Conservation (phyloP, 2,113 vertebrate genomes). For the Phylloscopus trochilus region DNA sequence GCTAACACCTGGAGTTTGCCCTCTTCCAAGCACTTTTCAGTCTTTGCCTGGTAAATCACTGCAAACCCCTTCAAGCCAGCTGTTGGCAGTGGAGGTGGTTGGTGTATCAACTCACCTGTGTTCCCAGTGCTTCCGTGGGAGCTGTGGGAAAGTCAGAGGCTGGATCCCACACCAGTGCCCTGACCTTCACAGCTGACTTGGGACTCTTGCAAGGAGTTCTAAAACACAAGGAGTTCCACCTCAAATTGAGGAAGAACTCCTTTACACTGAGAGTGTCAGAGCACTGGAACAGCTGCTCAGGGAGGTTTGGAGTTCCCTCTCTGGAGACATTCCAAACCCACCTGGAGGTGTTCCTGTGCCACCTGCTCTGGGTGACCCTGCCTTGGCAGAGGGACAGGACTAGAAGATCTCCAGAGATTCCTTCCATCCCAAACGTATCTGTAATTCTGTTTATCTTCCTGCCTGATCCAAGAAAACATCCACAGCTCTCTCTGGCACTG, state of each 20-base stretch:
- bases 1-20: neutral
- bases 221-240: neutral
- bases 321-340: neutral
- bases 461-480: neutral
- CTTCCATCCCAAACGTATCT: neutral
- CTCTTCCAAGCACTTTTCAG: neutral
- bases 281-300: neutral
- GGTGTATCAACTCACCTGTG: neutral
- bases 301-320: neutral
- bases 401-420: neutral
- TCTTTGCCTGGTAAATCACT: neutral
- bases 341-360: neutral
- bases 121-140: rapidly evolving
- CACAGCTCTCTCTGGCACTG: neutral
- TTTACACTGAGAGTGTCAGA: neutral
- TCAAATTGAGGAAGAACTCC: neutral
- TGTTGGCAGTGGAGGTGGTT: neutral
- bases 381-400: too few species aligned
- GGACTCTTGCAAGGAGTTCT: neutral
- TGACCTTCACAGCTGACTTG: neutral
- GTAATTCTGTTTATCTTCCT: neutral
- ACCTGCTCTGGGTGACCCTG: neutral
- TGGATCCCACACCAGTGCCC: neutral
- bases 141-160: neutral
- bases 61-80: neutral